phyloP scores from a whole-genome alignment of 2,113 vertebrate genomes.

The Pelobates fuscus region DNA sequence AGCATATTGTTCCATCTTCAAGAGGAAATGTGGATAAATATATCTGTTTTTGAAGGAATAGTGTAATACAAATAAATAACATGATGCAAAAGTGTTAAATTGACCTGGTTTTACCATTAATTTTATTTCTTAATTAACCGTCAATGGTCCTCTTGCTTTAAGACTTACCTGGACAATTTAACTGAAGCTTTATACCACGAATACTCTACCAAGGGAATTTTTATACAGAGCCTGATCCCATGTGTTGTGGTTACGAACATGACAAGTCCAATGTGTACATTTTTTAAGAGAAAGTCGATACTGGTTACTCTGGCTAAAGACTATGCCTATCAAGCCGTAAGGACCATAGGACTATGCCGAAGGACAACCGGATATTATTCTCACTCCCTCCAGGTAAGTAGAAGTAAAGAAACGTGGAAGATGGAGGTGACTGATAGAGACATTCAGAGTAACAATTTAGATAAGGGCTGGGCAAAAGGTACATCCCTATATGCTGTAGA shows the following conservation, averaged over 20 bases:
- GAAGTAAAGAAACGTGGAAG: background rate
- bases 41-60: too few species aligned
- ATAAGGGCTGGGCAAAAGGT: too few species aligned
- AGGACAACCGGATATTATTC: constrained; percentile 92
- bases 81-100: too few species aligned
- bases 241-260: constrained; percentile 61
- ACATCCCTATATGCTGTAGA: too few species aligned
- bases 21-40: too few species aligned
- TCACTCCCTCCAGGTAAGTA: constrained; percentile 83
- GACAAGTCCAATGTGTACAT: background rate
- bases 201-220: constrained; percentile 83
- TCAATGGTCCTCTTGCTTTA: background rate
- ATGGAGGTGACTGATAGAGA: too few species aligned
- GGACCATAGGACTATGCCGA: constrained; percentile 85
- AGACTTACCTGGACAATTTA: constrained; percentile 89
- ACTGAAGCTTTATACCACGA: constrained; percentile 85
- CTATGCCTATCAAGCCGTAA: constrained; percentile 84
- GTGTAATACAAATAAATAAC: too few species aligned
- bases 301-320: constrained; percentile 77
- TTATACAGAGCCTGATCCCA: constrained; percentile 87
- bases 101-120: too few species aligned
- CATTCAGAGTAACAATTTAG: too few species aligned
- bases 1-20: too few species aligned
- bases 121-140: too few species aligned
- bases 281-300: constrained; percentile 54